These are phyloP conservation scores for Atopsyche davidsoni DNA, from an alignment of 1,140 invertebrate genomes.

Conservation along the genomic window DNA sequence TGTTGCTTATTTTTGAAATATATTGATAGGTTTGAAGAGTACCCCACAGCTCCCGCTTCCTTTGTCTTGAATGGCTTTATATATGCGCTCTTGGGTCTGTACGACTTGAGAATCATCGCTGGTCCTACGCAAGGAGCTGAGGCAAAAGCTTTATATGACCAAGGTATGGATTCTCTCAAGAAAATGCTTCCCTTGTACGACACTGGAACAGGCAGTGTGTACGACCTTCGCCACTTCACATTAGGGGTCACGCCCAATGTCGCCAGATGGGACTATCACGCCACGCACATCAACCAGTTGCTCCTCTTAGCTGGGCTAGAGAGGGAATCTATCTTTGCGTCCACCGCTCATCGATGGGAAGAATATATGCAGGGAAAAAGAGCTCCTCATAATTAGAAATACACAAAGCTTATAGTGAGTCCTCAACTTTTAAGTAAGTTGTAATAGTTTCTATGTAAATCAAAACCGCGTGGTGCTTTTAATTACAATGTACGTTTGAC, in stretches of 20 bases:
- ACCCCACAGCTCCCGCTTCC: constrained; percentile 89
- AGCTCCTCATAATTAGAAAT: constrained; percentile 88
- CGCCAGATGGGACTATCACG: constrained; percentile 95
- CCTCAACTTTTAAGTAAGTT: not conserved
- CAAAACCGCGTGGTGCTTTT: no score
- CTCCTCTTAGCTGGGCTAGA: constrained; percentile 85
- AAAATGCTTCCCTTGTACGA: constrained; percentile 88
- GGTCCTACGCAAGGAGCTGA: constrained; percentile 54
- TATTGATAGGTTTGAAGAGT: constrained; percentile 89
- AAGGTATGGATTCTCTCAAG: constrained; percentile 85
- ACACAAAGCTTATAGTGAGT: not conserved
- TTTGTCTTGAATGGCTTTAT: constrained; percentile 99
- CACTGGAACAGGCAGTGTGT: constrained; percentile 92
- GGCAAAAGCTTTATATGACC: constrained; percentile 70
- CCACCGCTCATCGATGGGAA: constrained; percentile 89
- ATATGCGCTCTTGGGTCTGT: constrained; percentile 92
- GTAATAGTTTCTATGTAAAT: no score
- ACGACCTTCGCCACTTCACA: constrained; percentile 92
- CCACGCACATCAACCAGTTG: constrained; percentile 95
- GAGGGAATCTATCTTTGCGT: constrained; percentile 72
- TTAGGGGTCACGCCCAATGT: constrained; percentile 86
- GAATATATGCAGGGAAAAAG: constrained; percentile 93
- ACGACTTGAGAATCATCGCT: constrained; percentile 76
- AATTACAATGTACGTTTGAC: not conserved
- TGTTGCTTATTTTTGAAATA: constrained; percentile 1